phyloP scores from a whole-genome alignment of 2,888 invertebrate genomes.

The Drosophila ustulata region DNA sequence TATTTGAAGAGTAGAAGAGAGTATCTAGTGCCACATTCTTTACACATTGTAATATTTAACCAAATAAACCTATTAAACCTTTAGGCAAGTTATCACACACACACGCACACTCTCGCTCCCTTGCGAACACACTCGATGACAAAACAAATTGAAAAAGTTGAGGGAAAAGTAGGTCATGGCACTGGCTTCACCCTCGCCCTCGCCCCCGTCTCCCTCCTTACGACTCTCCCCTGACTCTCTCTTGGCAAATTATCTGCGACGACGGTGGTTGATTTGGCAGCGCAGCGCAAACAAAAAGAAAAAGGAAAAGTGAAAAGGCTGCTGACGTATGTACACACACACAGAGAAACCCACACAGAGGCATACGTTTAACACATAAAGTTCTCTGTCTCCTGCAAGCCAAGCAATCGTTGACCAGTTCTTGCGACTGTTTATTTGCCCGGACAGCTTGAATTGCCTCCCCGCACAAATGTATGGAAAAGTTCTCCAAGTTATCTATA shows the following conservation, averaged over 20 bases:
- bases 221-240: constrained; percentile 35
- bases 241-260: constrained; percentile 72
- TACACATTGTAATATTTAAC: constrained; percentile 64
- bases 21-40: constrained; percentile 58
- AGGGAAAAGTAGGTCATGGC: constrained; percentile 72
- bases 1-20: constrained; percentile 47
- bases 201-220: constrained; percentile 7
- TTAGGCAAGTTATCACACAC: constrained; percentile 43
- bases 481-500: constrained; percentile 23
- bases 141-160: constrained; percentile 76
- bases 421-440: constrained; percentile 64
- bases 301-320: constrained; percentile 64
- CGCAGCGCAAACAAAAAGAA: constrained; percentile 58
- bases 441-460: constrained; percentile 21
- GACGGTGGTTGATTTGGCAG: constrained; percentile 72
- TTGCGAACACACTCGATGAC: constrained; percentile 38
- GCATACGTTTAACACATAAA: constrained; percentile 5
- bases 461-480: constrained; percentile 8
- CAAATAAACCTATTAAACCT: constrained; percentile 66
- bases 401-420: constrained; percentile 46
- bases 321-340: constrained; percentile 66
- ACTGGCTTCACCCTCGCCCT: constrained; percentile 39
- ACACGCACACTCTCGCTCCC: constrained; percentile 13
- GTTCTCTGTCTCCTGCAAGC: constrained; percentile 11
- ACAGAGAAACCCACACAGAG: constrained; percentile 17